These are phyloP conservation scores for Odontomyia ornata DNA, from an alignment of 2,888 invertebrate species.

Conservation along the genomic window DNA sequence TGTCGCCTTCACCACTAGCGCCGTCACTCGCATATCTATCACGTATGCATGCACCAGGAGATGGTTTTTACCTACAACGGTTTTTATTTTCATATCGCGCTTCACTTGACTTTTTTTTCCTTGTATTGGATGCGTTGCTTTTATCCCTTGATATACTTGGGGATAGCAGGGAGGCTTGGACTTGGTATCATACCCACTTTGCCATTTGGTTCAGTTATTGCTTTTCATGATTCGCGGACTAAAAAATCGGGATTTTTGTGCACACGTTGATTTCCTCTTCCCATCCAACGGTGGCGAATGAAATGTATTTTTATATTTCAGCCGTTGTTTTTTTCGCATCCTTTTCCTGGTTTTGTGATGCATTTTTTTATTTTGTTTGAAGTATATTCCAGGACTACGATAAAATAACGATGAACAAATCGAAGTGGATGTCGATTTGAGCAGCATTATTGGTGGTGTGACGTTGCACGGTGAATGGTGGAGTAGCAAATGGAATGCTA, in stretches of 20 bases:
- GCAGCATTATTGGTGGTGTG: not conserved
- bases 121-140: slow-evolving; percentile 19
- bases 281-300: not conserved
- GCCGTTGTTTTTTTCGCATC: slow-evolving; percentile 38
- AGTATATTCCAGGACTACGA: slow-evolving; percentile 22
- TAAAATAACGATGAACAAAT: slow-evolving; percentile 41
- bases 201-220: slow-evolving; percentile 41
- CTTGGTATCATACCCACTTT: slow-evolving; percentile 17
- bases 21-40: slow-evolving; percentile 28
- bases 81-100: slow-evolving; percentile 36
- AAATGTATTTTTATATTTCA: slow-evolving; percentile 45
- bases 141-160: slow-evolving; percentile 16
- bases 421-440: slow-evolving; percentile 35
- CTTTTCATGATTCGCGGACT: slow-evolving; percentile 48
- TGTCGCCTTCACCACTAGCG: slow-evolving; percentile 1
- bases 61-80: slow-evolving; percentile 18
- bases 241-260: slow-evolving; percentile 31
- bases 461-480: not conserved
- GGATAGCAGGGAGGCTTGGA: not conserved
- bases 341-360: slow-evolving; percentile 25
- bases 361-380: slow-evolving; percentile 11
- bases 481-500: no score
- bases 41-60: slow-evolving; percentile 9
- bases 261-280: slow-evolving; percentile 27
- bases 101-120: not conserved